Evolutionary conservation across 2,113 vertebrate genomes (phyloP).

Genomic region (Proteles cristata): DNA sequence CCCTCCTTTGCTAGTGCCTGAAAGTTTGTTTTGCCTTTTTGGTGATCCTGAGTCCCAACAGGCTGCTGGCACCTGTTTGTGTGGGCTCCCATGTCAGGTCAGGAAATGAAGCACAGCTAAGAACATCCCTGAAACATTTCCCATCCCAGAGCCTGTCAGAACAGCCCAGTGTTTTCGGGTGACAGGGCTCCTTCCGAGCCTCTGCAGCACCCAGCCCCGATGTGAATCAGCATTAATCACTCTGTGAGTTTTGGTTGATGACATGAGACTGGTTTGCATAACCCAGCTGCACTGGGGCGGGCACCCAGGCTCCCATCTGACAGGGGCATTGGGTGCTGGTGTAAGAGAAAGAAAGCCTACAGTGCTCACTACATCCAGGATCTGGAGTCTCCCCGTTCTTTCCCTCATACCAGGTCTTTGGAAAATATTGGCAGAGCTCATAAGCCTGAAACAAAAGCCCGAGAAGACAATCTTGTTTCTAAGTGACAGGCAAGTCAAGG

Average conservation of each 20-base stretch:
- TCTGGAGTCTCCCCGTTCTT: not conserved
- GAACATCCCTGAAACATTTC: not conserved
- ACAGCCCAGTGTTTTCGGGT: not conserved
- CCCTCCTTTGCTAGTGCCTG: not conserved
- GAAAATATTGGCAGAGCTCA: not conserved
- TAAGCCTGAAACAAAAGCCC: not conserved
- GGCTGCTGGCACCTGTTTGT: too few species aligned
- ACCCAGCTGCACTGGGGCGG: not conserved
- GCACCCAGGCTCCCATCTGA: not conserved
- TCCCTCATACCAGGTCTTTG: not conserved
- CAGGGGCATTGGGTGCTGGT: not conserved
- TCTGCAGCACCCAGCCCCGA: not conserved
- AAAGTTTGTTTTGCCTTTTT: not conserved
- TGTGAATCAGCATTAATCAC: not conserved
- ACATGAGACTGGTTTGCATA: not conserved
- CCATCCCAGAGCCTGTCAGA: not conserved
- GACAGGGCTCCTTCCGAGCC: not conserved
- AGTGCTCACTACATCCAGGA: not conserved
- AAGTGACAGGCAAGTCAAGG: not conserved
- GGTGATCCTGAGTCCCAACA: not conserved
- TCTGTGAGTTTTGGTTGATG: not conserved
- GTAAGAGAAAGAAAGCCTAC: not conserved
- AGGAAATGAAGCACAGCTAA: not conserved
- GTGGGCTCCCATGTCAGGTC: too few species aligned
- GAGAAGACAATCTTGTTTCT: not conserved